Conservation (phyloP, 2,888 invertebrate genomes). For the Nasonovia ribisnigri region DNA sequence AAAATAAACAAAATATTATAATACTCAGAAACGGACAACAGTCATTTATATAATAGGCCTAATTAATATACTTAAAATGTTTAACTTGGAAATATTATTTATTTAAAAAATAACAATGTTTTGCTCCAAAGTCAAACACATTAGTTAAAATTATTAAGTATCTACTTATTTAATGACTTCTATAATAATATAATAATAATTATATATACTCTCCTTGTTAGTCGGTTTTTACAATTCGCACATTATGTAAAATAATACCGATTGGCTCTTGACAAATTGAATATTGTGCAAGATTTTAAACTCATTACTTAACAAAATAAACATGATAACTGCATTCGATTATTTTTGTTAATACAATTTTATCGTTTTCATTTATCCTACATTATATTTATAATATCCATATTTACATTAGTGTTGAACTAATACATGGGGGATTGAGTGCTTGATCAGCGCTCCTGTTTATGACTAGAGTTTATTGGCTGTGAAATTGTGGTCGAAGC, state of each 20-base stretch:
- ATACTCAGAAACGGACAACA: not conserved
- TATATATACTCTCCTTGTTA: not conserved
- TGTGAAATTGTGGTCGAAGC: not conserved
- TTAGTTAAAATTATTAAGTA: not conserved
- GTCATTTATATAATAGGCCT: not conserved
- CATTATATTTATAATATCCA: not conserved
- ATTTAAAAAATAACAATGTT: not conserved
- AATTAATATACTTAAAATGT: not conserved
- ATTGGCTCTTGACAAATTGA: slow-evolving; percentile 19
- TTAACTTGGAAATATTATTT: not conserved
- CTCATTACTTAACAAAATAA: slow-evolving; percentile 42
- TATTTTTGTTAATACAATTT: slow-evolving; percentile 19
- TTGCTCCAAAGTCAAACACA: not conserved
- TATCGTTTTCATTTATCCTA: slow-evolving; percentile 33
- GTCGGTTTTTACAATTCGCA: not conserved
- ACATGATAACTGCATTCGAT: slow-evolving; percentile 29
- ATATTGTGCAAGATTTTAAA: slow-evolving; percentile 44
- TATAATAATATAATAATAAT: not conserved
- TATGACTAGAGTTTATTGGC: not conserved
- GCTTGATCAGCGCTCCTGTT: not conserved
- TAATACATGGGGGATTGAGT: slow-evolving; percentile 18
- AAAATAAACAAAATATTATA: not conserved
- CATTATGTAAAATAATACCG: not conserved
- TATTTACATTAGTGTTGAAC: slow-evolving; percentile 34
- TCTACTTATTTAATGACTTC: not conserved